These are phyloP conservation scores for Adrianichthys oophorus DNA, from an alignment of 2,797 vertebrate species.

Conservation along the genomic window DNA sequence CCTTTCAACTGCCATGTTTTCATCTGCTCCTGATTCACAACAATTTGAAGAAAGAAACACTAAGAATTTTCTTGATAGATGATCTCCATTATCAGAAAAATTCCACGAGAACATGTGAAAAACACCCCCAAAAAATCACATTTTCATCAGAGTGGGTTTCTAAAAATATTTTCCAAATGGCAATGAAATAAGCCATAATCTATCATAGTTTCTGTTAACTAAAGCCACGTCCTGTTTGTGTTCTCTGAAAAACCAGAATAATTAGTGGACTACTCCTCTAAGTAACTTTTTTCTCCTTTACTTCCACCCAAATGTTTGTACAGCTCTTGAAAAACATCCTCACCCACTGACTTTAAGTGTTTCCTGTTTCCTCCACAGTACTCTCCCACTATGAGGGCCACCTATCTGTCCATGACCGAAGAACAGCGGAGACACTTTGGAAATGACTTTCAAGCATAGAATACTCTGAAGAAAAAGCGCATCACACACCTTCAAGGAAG, in stretches of 20 bases:
- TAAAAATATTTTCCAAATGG: too few relatives aligned
- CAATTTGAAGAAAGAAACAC: too few relatives aligned
- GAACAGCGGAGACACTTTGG: conserved; percentile 84
- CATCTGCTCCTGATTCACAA: too few relatives aligned
- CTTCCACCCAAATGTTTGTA: conserved; percentile 1
- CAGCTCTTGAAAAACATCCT: background rate
- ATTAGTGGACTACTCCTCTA: conserved; percentile 29
- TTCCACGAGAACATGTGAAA: too few relatives aligned
- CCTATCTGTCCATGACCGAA: conserved; percentile 91
- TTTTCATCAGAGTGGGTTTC: too few relatives aligned
- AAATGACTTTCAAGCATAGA: conserved; percentile 85
- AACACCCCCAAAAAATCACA: too few relatives aligned
- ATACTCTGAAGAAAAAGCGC: conserved; percentile 22
- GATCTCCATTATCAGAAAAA: too few relatives aligned
- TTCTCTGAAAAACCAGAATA: background rate
- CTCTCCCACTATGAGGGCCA: conserved; percentile 96
- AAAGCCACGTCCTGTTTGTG: background rate
- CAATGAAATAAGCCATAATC: too few relatives aligned
- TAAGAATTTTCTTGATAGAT: too few relatives aligned
- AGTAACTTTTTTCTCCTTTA: conserved; percentile 5
- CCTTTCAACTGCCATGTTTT: too few relatives aligned
- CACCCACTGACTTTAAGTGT: conserved; percentile 32
- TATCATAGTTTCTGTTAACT: too few relatives aligned
- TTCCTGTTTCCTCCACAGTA: conserved; percentile 77
- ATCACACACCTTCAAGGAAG: background rate